Evolutionary conservation across 2,888 invertebrate genomes (phyloP).

Genomic region (Halictus ligatus): DNA sequence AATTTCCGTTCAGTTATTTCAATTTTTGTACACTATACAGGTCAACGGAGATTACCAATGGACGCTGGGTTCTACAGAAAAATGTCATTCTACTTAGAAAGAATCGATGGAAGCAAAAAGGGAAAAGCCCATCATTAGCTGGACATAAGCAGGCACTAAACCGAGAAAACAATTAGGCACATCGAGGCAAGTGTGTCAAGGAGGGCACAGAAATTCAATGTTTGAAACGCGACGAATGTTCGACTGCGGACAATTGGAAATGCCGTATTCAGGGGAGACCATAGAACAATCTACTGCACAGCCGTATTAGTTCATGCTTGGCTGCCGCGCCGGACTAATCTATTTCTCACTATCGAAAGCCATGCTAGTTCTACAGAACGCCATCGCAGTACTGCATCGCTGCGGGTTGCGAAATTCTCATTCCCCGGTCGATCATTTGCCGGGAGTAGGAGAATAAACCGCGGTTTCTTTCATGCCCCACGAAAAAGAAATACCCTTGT

Average conservation of each 20-base stretch:
- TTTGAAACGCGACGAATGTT: not conserved
- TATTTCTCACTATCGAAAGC: slow-evolving; percentile 51
- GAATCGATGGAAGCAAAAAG: not conserved
- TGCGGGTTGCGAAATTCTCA: slow-evolving; percentile 40
- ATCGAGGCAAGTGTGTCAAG: not conserved
- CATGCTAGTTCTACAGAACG: slow-evolving; percentile 35
- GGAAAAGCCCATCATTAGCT: not conserved
- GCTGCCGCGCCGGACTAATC: not conserved
- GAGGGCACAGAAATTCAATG: not conserved
- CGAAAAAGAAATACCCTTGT: not conserved
- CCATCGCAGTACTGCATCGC: slow-evolving; percentile 19
- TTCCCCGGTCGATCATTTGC: slow-evolving; percentile 30
- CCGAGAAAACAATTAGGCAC: not conserved
- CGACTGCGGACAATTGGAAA: not conserved
- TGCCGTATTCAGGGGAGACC: not conserved
- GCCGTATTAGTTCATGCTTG: slow-evolving; percentile 27
- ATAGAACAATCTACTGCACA: slow-evolving; percentile 9
- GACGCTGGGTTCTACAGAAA: not conserved
- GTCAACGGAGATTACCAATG: not conserved
- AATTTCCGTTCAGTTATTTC: not conserved
- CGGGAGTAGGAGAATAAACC: slow-evolving; percentile 19
- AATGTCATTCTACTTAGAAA: not conserved
- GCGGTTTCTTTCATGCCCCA: not conserved
- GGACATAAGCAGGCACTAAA: not conserved
- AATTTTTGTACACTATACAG: not conserved